Percentiles rank a stretch among this genome's conserved stretches.
These are phyloP conservation scores for Luperina testacea DNA, from an alignment of 2,888 invertebrate genomes.

Conservation along the genomic window DNA sequence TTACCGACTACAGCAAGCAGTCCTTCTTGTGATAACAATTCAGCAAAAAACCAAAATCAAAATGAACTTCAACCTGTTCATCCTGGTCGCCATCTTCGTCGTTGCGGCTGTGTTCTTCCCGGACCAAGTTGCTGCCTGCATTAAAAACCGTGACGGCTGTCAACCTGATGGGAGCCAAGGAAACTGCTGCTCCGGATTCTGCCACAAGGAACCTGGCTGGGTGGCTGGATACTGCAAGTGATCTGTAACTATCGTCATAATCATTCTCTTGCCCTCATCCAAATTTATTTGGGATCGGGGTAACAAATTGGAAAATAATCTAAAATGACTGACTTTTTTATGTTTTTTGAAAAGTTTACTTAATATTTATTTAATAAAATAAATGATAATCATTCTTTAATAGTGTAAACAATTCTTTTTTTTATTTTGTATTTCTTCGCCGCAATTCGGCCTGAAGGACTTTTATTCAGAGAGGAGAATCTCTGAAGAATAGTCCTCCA, in stretches of 20 bases:
- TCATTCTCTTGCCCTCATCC: too few relatives aligned
- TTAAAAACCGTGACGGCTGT: neutral
- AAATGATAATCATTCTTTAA: too few relatives aligned
- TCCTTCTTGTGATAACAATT: neutral
- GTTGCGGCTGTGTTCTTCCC: neutral
- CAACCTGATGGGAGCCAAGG: slow-evolving; percentile 17
- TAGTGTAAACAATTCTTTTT: too few relatives aligned
- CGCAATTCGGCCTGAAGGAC: too few relatives aligned
- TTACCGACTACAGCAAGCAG: neutral
- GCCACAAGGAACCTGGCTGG: slow-evolving; percentile 17
- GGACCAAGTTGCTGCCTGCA: neutral
- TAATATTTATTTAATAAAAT: too few relatives aligned
- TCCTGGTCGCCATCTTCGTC: neutral
- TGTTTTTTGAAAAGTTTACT: too few relatives aligned
- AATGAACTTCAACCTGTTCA: slow-evolving; percentile 11
- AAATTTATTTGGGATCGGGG: neutral
- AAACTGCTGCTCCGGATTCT: slow-evolving; percentile 19
- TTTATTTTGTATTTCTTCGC: neutral
- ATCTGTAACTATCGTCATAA: neutral
- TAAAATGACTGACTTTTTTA: too few relatives aligned
- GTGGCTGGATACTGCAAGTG: slow-evolving; percentile 21
- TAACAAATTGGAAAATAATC: too few relatives aligned
- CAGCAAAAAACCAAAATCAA: slow-evolving; percentile 3
- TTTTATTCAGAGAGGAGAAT: too few relatives aligned
- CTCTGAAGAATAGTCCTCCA: too few relatives aligned